phyloP scores from a whole-genome alignment of 2,113 vertebrate genomes.

The Gulo gulo region DNA sequence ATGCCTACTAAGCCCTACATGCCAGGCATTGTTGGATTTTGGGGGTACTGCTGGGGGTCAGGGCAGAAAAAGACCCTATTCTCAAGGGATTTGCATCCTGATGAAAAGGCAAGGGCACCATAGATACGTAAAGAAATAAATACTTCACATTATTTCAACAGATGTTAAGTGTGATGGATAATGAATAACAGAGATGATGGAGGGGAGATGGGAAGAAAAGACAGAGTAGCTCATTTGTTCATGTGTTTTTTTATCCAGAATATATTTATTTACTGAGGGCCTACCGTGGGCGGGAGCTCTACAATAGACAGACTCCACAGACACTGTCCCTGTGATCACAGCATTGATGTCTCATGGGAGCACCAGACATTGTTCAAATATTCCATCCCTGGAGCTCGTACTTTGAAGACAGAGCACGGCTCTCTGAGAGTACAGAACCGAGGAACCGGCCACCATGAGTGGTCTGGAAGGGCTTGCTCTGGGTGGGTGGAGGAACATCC shows the following conservation, averaged over 20 bases:
- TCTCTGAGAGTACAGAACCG: neutral
- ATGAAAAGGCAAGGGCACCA: neutral
- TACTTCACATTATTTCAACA: neutral
- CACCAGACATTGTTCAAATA: neutral
- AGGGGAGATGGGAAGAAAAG: neutral
- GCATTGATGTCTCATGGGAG: neutral
- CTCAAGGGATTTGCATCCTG: neutral
- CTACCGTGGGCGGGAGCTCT: no score
- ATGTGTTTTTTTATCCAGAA: neutral
- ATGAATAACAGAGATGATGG: neutral
- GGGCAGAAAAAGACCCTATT: neutral
- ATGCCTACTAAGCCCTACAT: no score
- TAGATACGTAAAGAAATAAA: neutral
- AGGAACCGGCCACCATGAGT: neutral
- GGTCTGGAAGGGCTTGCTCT: neutral
- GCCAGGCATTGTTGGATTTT: neutral
- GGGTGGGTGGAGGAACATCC: no score
- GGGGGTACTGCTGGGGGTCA: no score
- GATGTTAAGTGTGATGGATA: neutral
- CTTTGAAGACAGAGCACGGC: neutral
- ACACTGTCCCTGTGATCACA: neutral
- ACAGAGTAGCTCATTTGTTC: neutral
- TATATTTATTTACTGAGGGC: neutral
- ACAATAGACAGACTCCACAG: neutral
- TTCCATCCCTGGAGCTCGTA: neutral